These are phyloP conservation scores for Papilio glaucus DNA, from an alignment of 1,140 invertebrate genomes.

Conservation along the genomic window DNA sequence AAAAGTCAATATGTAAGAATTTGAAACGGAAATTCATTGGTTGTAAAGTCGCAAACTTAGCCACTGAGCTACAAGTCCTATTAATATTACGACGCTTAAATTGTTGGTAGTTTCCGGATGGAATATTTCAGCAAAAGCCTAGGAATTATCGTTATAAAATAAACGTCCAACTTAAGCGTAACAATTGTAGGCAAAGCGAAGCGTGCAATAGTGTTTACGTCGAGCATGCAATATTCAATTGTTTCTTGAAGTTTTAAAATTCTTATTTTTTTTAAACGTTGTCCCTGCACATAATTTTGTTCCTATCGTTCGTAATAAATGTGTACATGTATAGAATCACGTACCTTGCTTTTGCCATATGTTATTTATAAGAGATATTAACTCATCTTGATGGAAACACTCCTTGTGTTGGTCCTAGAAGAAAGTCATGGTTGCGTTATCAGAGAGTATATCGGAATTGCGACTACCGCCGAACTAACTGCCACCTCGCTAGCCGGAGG, in stretches of 20 bases:
- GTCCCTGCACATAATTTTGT: background rate
- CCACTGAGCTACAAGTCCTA: background rate
- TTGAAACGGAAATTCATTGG: no score
- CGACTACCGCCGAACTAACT: no score
- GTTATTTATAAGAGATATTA: no score
- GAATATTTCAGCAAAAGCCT: slow-evolving; percentile 32
- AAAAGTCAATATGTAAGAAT: no score
- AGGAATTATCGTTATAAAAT: slow-evolving; percentile 31
- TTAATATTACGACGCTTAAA: slow-evolving; percentile 18
- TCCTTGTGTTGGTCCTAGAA: no score
- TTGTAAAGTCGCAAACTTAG: background rate
- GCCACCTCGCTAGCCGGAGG: no score
- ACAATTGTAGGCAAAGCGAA: slow-evolving; percentile 11
- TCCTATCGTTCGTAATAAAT: no score
- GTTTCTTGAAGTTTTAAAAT: slow-evolving; percentile 6
- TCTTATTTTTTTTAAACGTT: background rate
- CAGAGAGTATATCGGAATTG: no score
- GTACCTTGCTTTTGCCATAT: no score
- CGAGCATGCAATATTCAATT: slow-evolving; percentile 18
- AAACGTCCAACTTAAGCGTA: slow-evolving; percentile 31
- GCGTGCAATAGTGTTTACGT: slow-evolving; percentile 32
- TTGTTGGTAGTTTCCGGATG: slow-evolving; percentile 16
- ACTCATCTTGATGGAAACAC: no score
- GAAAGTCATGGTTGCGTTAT: no score
- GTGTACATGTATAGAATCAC: no score